Conservation (phyloP, 2,113 vertebrate species). For the Scolopax mira region DNA sequence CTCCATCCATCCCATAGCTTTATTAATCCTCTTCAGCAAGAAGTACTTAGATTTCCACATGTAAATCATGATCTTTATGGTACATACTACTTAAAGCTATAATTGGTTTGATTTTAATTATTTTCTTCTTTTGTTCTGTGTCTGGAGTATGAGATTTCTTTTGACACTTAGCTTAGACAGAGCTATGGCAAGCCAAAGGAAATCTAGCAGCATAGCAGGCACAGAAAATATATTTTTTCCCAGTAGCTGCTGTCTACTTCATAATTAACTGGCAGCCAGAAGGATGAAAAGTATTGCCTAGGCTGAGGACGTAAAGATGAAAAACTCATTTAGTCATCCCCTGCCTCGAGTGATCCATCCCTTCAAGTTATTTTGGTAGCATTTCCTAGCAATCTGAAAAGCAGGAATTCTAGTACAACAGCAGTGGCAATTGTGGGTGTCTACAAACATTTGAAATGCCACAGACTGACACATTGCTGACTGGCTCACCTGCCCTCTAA, state of each 20-base stretch:
- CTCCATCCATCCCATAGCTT: neutral
- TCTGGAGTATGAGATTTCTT: neutral
- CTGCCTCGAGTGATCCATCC: neutral
- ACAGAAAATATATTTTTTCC: neutral
- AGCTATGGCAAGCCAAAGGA: neutral
- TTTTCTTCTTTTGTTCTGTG: neutral
- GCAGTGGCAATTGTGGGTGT: neutral
- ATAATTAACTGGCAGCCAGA: neutral
- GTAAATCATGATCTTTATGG: neutral
- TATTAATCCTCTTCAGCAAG: neutral
- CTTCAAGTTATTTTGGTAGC: neutral
- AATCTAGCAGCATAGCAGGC: neutral
- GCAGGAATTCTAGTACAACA: neutral
- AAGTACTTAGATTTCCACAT: neutral
- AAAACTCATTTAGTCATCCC: neutral
- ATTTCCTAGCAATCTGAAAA: neutral
- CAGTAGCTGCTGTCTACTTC: neutral
- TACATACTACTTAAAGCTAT: neutral
- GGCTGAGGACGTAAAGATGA: neutral
- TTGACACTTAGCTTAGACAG: neutral
- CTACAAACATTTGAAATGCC: neutral
- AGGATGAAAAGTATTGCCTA: neutral
- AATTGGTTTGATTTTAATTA: neutral
- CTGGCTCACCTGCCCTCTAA: neutral
- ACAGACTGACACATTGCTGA: neutral